A percentile compares a stretch with the other conserved stretches of the same genome.
These are phyloP conservation scores for Stomatorhinus walkeri DNA, from an alignment of 2,797 vertebrate genomes.

Conservation along the genomic window DNA sequence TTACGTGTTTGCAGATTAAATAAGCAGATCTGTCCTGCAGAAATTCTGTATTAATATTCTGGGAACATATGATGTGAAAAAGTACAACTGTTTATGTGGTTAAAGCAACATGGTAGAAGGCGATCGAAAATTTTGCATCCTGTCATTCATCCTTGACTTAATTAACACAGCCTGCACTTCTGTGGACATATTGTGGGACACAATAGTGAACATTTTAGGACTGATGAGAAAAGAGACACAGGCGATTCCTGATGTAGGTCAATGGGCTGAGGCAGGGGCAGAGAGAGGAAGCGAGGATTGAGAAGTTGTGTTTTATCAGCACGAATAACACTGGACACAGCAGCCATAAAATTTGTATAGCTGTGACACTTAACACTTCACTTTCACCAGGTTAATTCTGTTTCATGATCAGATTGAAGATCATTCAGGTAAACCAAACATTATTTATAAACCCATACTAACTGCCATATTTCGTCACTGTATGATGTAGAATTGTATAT, in stretches of 20 bases:
- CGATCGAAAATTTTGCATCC: neutral
- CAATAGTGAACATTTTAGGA: constrained; percentile 31
- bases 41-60: neutral
- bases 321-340: neutral
- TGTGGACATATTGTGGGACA: constrained; percentile 16
- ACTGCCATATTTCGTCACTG: neutral
- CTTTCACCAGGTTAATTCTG: neutral
- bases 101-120: neutral
- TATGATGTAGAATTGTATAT: neutral
- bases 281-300: neutral
- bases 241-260: constrained; percentile 38
- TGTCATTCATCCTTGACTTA: neutral
- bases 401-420: neutral
- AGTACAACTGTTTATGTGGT: neutral
- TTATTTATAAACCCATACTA: constrained; percentile 3
- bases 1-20: neutral
- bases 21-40: neutral
- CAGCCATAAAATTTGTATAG: neutral
- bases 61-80: neutral
- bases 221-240: constrained; percentile 40
- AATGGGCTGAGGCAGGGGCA: constrained; percentile 29
- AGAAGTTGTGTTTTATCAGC: neutral
- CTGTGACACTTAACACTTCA: neutral
- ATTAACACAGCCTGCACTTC: neutral
- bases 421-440: neutral